Evolutionary conservation across 1,140 invertebrate species (phyloP).

Genomic region (Dreissena polymorpha): DNA sequence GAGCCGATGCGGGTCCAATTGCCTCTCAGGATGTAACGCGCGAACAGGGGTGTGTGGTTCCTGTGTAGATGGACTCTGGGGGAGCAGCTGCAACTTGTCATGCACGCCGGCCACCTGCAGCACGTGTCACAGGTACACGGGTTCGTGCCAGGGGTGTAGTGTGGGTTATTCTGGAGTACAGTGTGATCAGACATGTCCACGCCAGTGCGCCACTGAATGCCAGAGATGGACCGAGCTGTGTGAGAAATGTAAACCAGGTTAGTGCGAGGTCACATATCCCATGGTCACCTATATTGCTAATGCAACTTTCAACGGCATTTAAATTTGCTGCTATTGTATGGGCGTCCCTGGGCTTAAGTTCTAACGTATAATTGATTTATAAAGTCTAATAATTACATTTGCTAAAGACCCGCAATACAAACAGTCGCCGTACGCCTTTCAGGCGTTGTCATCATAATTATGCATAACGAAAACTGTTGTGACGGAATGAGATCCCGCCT

Average conservation of each 20-base stretch:
- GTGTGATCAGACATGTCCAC: not conserved
- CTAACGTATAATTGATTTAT: too few species aligned
- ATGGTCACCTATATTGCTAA: too few species aligned
- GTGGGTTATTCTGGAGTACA: not conserved
- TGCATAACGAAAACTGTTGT: too few species aligned
- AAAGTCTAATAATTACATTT: too few species aligned
- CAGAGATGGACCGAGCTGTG: not conserved
- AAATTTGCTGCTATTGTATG: too few species aligned
- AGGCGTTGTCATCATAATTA: too few species aligned
- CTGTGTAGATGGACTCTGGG: constrained; percentile 23
- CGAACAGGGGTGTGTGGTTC: not conserved
- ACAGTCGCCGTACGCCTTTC: too few species aligned
- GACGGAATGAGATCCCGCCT: too few species aligned
- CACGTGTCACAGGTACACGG: not conserved
- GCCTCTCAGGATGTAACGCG: not conserved
- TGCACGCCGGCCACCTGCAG: not conserved
- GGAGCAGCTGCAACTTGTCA: not conserved
- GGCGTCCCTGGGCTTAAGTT: too few species aligned
- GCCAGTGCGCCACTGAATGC: not conserved
- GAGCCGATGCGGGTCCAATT: not conserved
- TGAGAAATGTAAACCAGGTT: not conserved
- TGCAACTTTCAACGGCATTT: too few species aligned
- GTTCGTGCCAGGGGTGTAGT: not conserved
- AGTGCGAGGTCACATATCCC: not conserved
- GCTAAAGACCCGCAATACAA: too few species aligned